These are phyloP conservation scores for Vanacampus margaritifer DNA, from an alignment of 2,113 vertebrate species.

Conservation along the genomic window DNA sequence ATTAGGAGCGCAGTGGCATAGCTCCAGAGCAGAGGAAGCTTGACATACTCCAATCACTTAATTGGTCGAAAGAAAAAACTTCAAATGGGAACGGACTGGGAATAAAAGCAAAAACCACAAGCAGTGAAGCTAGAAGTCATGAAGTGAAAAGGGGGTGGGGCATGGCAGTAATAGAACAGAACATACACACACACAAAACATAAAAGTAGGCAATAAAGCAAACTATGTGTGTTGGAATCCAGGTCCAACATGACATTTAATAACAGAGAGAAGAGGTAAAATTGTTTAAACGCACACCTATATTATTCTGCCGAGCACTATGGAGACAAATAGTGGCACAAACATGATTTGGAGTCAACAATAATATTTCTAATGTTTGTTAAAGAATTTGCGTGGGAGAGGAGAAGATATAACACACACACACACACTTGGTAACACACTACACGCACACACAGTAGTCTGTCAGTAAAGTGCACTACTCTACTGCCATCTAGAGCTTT, in stretches of 20 bases:
- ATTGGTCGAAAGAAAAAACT: too few species aligned
- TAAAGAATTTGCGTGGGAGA: slow-evolving; percentile 47
- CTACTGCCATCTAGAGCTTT: slow-evolving; percentile 70
- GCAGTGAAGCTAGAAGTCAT: too few species aligned
- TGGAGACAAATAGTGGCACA: slow-evolving; percentile 55
- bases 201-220: background rate
- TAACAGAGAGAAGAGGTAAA: slow-evolving; percentile 59
- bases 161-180: too few species aligned
- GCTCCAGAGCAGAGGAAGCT: too few species aligned
- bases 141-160: too few species aligned
- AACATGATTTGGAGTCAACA: slow-evolving; percentile 54
- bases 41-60: too few species aligned
- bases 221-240: slow-evolving; percentile 41
- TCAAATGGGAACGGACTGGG: too few species aligned
- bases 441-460: background rate
- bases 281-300: slow-evolving; percentile 62
- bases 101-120: too few species aligned
- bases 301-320: slow-evolving; percentile 61
- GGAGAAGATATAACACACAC: slow-evolving; percentile 25
- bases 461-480: slow-evolving; percentile 35
- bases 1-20: too few species aligned
- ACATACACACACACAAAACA: too few species aligned
- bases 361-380: slow-evolving; percentile 32
- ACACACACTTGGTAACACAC: slow-evolving; percentile 13
- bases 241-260: slow-evolving; percentile 63